Evolutionary conservation across 1,140 invertebrate species (phyloP).

Genomic region (Ptiloglossa arizonensis): DNA sequence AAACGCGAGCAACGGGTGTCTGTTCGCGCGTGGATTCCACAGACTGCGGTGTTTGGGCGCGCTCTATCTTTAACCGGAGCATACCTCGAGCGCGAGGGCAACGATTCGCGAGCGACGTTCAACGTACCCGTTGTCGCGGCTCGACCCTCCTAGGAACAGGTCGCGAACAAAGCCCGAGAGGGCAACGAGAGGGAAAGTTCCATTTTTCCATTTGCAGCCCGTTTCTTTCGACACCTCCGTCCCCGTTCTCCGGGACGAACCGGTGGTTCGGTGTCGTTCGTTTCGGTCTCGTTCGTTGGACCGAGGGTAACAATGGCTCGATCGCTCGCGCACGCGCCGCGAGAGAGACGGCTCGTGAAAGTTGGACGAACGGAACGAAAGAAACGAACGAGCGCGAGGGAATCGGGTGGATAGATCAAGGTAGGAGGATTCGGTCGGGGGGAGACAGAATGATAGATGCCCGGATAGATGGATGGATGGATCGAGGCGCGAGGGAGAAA

Average conservation of each 20-base stretch:
- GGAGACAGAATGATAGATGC: conserved; percentile 43
- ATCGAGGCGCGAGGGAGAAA: conserved; percentile 7
- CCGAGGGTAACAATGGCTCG: conserved; percentile 24
- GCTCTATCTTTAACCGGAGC: too few relatives aligned
- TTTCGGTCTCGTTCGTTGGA: conserved; percentile 26
- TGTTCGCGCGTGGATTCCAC: too few relatives aligned
- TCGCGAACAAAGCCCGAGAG: not conserved
- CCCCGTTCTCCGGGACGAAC: too few relatives aligned
- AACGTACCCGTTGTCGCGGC: too few relatives aligned
- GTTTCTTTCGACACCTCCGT: not conserved
- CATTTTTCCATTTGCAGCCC: conserved; percentile 23
- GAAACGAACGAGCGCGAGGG: conserved; percentile 24
- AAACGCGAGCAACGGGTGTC: too few relatives aligned
- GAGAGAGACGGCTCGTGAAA: conserved; percentile 35
- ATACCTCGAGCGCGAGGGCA: too few relatives aligned
- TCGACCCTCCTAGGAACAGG: too few relatives aligned
- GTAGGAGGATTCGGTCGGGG: not conserved
- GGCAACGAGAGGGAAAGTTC: conserved; percentile 23
- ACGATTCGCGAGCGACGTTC: too few relatives aligned
- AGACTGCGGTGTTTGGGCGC: too few relatives aligned
- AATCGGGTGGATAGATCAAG: conserved; percentile 10
- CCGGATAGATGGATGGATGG: conserved; percentile 25
- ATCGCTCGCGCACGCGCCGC: conserved; percentile 13
- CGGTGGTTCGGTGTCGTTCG: conserved; percentile 1
- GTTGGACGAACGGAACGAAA: conserved; percentile 44